phyloP scores from a whole-genome alignment of 2,888 invertebrate genomes.

The Synanthedon andrenaeformis region DNA sequence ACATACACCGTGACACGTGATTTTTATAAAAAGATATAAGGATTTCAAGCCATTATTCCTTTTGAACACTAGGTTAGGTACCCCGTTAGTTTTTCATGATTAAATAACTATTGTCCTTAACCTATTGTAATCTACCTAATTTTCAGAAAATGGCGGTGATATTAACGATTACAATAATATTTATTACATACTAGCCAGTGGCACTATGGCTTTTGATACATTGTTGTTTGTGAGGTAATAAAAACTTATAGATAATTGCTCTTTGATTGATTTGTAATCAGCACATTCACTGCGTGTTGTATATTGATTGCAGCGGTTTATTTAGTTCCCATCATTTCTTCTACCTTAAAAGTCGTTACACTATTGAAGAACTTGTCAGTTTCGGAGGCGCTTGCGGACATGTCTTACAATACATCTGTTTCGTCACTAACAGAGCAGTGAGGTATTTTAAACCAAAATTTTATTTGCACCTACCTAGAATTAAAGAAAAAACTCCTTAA shows the following conservation, averaged over 20 bases:
- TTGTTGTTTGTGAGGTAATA: slow-evolving; percentile 73
- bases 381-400: slow-evolving; percentile 56
- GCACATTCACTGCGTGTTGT: too few species aligned
- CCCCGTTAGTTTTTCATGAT: too few species aligned
- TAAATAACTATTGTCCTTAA: too few species aligned
- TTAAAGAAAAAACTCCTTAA: neutral
- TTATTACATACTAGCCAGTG: slow-evolving; percentile 64
- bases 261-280: neutral
- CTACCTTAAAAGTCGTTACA: slow-evolving; percentile 62
- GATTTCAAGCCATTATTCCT: too few species aligned
- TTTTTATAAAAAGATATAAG: too few species aligned
- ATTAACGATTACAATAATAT: slow-evolving; percentile 46
- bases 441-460: slow-evolving; percentile 40
- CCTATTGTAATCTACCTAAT: too few species aligned
- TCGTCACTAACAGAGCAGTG: slow-evolving; percentile 67
- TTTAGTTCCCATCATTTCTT: slow-evolving; percentile 73
- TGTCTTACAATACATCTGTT: slow-evolving; percentile 59
- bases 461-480: too few species aligned
- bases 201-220: slow-evolving; percentile 71
- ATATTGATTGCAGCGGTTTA: slow-evolving; percentile 59
- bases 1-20: too few species aligned
- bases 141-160: slow-evolving; percentile 60
- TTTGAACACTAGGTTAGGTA: too few species aligned
- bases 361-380: slow-evolving; percentile 54
- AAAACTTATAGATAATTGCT: neutral